Conservation (phyloP, 30 jellyfish, hydroid and myxozoan genomes). For the Hydractinia echinata region DNA sequence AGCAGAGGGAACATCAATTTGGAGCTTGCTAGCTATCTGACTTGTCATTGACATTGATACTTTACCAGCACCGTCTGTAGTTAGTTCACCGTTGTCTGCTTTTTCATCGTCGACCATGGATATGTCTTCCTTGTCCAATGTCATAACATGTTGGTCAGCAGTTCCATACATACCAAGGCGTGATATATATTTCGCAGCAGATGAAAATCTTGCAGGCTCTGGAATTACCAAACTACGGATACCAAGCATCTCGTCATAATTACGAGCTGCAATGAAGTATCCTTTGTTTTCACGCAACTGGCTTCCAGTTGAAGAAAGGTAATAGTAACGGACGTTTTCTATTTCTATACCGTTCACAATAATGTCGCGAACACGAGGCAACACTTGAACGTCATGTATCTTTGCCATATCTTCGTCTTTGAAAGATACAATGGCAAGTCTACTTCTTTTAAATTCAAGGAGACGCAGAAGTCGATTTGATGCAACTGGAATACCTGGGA, state of each 20-base stretch:
- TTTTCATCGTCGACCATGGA: slow-evolving; percentile 32
- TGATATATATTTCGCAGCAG: slow-evolving; percentile 53
- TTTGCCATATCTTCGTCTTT: slow-evolving; percentile 58
- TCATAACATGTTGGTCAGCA: slow-evolving; percentile 31
- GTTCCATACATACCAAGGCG: slow-evolving; percentile 68
- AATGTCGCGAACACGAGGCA: not conserved
- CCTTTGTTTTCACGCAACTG: slow-evolving; percentile 74
- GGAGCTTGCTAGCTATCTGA: slow-evolving; percentile 29
- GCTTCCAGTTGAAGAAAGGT: slow-evolving; percentile 64
- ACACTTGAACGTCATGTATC: slow-evolving; percentile 23
- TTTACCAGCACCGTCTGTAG: slow-evolving; percentile 85
- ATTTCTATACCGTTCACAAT: slow-evolving; percentile 42
- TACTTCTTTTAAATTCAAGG: slow-evolving; percentile 26
- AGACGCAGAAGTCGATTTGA: slow-evolving; percentile 55
- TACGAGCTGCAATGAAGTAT: slow-evolving; percentile 48
- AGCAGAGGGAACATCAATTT: slow-evolving; percentile 51
- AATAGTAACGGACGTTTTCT: slow-evolving; percentile 26
- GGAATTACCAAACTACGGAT: slow-evolving; percentile 41
- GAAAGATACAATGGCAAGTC: slow-evolving; percentile 43
- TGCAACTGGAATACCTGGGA: slow-evolving; percentile 70
- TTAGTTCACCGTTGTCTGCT: slow-evolving; percentile 51
- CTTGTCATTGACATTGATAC: slow-evolving; percentile 34
- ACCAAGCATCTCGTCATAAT: slow-evolving; percentile 34
- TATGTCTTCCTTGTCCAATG: not conserved
- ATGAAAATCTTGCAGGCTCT: slow-evolving; percentile 25